These are phyloP conservation scores for Saimiri boliviensis DNA, from an alignment of 2,113 vertebrate genomes.

Conservation along the genomic window DNA sequence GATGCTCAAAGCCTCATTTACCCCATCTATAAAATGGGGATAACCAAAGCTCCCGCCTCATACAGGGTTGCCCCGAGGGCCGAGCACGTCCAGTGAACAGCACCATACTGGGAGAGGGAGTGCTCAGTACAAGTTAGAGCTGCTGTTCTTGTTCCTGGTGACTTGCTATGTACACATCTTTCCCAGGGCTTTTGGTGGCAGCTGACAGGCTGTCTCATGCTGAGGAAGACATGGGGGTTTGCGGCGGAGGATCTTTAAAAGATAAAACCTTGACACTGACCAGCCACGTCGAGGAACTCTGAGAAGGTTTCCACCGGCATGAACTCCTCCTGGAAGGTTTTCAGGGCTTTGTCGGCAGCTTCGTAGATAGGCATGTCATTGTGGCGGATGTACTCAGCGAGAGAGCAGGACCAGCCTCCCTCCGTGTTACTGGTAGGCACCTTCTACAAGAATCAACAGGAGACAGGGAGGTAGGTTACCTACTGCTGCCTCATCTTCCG, in stretches of 20 bases:
- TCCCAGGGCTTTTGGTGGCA: not conserved
- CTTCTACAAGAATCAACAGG: conserved; percentile 86
- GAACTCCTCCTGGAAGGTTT: conserved; percentile 98
- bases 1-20: not conserved
- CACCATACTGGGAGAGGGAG: rapidly evolving
- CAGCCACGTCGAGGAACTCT: conserved; percentile 95
- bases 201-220: not conserved
- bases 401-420: conserved; percentile 99
- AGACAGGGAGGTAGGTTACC: not conserved
- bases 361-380: conserved; percentile 99
- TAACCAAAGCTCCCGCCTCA: not conserved
- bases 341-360: conserved; percentile 95
- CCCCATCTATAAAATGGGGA: not conserved
- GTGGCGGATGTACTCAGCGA: conserved; percentile 97
- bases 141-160: rapidly evolving
- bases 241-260: not conserved
- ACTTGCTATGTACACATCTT: not conserved
- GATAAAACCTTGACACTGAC: conserved; percentile 84
- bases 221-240: not conserved
- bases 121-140: rapidly evolving
- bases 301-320: conserved; percentile 98
- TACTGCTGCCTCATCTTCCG: not conserved
- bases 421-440: conserved; percentile 99
- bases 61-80: rapidly evolving
- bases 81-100: rapidly evolving